Percentiles rank a stretch among this genome's conserved stretches.
These are phyloP conservation scores for Dysdera silvatica DNA, from an alignment of 1,140 invertebrate species.

Conservation along the genomic window DNA sequence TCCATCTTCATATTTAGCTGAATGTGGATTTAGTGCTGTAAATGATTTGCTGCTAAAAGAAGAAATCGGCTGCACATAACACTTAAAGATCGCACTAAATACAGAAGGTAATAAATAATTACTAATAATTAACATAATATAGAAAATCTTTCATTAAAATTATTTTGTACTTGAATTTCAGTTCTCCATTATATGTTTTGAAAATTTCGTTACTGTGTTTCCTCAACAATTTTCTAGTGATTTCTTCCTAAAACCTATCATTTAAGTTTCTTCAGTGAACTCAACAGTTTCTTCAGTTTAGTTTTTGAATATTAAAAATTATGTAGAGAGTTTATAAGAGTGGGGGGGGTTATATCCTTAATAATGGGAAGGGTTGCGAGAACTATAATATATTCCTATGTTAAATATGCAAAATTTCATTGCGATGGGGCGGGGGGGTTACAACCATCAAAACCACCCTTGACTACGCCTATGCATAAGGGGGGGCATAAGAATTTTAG, in stretches of 20 bases:
- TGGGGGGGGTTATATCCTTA: too few relatives aligned
- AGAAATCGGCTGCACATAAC: conserved; percentile 11
- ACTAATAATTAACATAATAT: not conserved
- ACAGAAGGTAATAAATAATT: too few relatives aligned
- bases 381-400: too few relatives aligned
- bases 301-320: not conserved
- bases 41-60: conserved; percentile 14
- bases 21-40: conserved; percentile 13
- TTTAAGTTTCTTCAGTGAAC: not conserved
- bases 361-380: too few relatives aligned
- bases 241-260: not conserved
- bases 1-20: conserved; percentile 12
- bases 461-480: too few relatives aligned
- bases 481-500: not conserved
- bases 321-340: too few relatives aligned
- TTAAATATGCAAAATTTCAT: too few relatives aligned
- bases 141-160: not conserved
- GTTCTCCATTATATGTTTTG: not conserved
- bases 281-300: too few relatives aligned
- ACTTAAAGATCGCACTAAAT: conserved; percentile 12
- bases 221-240: not conserved
- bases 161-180: not conserved
- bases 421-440: too few relatives aligned
- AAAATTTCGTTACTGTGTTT: not conserved
- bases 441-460: too few relatives aligned